Conservation (phyloP, 2,888 invertebrate genomes). For the Danaus chrysippus region DNA sequence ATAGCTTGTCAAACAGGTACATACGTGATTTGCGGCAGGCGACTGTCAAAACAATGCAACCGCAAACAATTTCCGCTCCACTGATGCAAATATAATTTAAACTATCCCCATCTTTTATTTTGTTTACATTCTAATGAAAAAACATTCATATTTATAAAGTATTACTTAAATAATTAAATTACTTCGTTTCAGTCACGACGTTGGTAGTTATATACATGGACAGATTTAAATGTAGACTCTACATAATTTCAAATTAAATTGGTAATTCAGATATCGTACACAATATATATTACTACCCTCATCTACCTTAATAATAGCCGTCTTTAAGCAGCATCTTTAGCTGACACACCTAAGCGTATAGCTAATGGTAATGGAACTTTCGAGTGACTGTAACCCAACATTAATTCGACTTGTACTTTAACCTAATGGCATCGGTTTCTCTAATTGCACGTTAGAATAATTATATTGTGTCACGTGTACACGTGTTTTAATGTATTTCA, state of each 20-base stretch:
- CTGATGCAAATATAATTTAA: conserved; percentile 15
- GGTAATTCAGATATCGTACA: neutral
- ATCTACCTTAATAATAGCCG: neutral
- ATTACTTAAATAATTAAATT: too few relatives aligned
- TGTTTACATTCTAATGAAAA: neutral
- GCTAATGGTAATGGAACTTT: conserved; percentile 77
- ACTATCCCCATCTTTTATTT: conserved; percentile 8
- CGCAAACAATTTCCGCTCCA: conserved; percentile 26
- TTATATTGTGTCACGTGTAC: conserved; percentile 62
- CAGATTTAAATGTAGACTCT: too few relatives aligned
- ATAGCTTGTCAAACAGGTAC: conserved; percentile 24
- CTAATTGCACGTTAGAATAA: conserved; percentile 76
- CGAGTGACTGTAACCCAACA: conserved; percentile 74
- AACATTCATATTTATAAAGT: neutral
- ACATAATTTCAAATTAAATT: too few relatives aligned
- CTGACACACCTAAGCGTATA: conserved; percentile 54
- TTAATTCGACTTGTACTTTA: conserved; percentile 75
- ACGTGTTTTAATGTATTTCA: conserved; percentile 67
- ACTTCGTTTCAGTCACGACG: too few relatives aligned
- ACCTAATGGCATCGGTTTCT: conserved; percentile 74
- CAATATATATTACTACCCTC: conserved; percentile 1
- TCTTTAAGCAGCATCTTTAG: conserved; percentile 1
- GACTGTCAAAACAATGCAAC: conserved; percentile 33
- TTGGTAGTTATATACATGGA: too few relatives aligned
- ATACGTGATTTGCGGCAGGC: conserved; percentile 30